Evolutionary conservation across 2,797 vertebrate genomes (phyloP), one percentile per base, ranked within the genome.

Genomic region (Cuculus canorus): DNA sequence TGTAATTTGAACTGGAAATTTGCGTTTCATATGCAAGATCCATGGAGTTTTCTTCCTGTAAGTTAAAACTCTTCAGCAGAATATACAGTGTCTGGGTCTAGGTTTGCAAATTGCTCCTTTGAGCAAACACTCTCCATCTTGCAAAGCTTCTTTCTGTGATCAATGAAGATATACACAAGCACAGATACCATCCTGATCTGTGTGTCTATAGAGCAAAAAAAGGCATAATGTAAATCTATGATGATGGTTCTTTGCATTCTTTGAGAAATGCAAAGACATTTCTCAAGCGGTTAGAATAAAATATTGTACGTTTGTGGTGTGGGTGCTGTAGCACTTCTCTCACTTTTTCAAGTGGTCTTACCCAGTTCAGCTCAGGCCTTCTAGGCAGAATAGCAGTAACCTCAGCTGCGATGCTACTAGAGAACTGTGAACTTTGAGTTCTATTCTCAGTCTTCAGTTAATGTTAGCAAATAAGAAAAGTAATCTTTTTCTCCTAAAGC

Each of bases 121-220:
- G 35, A 81, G 47, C 48, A 68, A 82, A 65, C 7, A 1, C 23
- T 54, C 80, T 37, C 17, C 27, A 19, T 13, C 52, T 57, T 91
- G 41, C 33, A 76, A 75, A 89, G 23, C 14, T 30, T 56, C 56
- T 65, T 86, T 52, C 16, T 65, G n/a, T 63, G 4, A 4, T 72
- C n/a, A 10, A 0, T 23, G 69, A 50, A 47, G 32, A 19, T 35
- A 11, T 47, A 59, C 15, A 7, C 0, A 1, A 80, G 53, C 64
- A 61, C 28, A 54, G 69, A 50, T 30, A 57, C 63, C 3, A 5
- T 15, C 47, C 33, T 79, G 64, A 79, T 19, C 11, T 48, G 39
- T 52, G 24, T 71, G 27, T 39, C 65, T 81, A 16, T 71, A 69
- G 30, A 85, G 23, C 32, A 76, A 63, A 64, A 75, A 66, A 78